Conservation (phyloP, 2,113 vertebrate genomes). For the Sterrhoptilus dennistouni region DNA sequence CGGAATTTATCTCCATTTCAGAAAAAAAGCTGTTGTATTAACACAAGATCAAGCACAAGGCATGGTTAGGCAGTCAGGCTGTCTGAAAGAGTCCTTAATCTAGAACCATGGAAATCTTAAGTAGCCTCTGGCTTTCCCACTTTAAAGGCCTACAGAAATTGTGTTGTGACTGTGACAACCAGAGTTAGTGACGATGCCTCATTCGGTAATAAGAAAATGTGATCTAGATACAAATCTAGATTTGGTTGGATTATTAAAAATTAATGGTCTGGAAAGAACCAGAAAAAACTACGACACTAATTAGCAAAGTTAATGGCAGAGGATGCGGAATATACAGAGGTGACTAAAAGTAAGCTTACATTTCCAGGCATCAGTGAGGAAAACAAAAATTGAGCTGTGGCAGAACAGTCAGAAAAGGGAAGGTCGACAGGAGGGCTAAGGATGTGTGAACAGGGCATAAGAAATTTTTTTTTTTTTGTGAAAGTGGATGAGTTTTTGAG, state of each 20-base stretch:
- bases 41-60: background rate
- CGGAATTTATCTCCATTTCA: background rate
- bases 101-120: background rate
- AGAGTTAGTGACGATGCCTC: background rate
- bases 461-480: background rate
- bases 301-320: background rate
- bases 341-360: background rate
- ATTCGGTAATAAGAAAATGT: background rate
- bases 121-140: background rate
- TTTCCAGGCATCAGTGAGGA: background rate
- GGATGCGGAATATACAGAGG: background rate
- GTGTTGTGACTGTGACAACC: background rate
- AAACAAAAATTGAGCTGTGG: background rate
- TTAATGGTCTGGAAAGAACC: background rate
- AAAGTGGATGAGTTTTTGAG: background rate
- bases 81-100: background rate
- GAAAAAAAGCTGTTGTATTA: background rate
- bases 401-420: background rate
- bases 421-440: background rate
- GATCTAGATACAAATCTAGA: background rate
- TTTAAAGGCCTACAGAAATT: background rate
- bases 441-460: background rate
- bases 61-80: background rate
- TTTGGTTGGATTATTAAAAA: background rate
- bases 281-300: background rate